A percentile compares a stretch with the other conserved stretches of the same genome.
Evolutionary conservation across 2,888 invertebrate genomes (phyloP).

Genomic region (Acrobasis suavella): DNA sequence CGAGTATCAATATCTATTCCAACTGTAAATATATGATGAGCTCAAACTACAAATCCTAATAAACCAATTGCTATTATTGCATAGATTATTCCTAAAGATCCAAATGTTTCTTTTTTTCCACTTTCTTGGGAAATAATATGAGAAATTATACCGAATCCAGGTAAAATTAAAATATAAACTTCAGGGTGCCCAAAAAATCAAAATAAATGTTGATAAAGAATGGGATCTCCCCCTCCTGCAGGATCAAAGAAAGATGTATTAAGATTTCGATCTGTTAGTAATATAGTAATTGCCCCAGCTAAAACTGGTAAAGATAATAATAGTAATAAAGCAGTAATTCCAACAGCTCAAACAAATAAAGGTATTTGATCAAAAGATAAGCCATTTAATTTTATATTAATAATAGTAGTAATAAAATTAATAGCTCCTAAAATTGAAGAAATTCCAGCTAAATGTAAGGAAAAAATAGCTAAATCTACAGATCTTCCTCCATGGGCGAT

Average conservation of each 20-base stretch:
- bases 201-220: conserved; percentile 92
- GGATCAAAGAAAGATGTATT: conserved; percentile 93
- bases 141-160: conserved; percentile 91
- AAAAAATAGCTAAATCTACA: conserved; percentile 90
- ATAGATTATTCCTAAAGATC: conserved; percentile 89
- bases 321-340: conserved; percentile 77
- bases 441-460: conserved; percentile 88
- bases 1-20: conserved; percentile 92
- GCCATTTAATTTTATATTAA: conserved; percentile 85
- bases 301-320: conserved; percentile 88
- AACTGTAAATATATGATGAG: conserved; percentile 93
- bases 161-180: conserved; percentile 93
- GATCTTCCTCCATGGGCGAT: conserved; percentile 85
- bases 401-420: conserved; percentile 90
- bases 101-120: conserved; percentile 89
- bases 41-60: conserved; percentile 92
- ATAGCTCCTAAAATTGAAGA: conserved; percentile 89
- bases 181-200: conserved; percentile 95
- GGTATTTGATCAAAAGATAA: conserved; percentile 85
- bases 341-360: conserved; percentile 88
- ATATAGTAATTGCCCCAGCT: conserved; percentile 91
- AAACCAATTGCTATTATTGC: conserved; percentile 92
- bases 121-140: conserved; percentile 89
- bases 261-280: conserved; percentile 90
- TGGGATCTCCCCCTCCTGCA: conserved; percentile 89